Base-by-base conservation (phyloP, 2,113 vertebrate species). In the Onychorhynchus coronatus region DNA sequence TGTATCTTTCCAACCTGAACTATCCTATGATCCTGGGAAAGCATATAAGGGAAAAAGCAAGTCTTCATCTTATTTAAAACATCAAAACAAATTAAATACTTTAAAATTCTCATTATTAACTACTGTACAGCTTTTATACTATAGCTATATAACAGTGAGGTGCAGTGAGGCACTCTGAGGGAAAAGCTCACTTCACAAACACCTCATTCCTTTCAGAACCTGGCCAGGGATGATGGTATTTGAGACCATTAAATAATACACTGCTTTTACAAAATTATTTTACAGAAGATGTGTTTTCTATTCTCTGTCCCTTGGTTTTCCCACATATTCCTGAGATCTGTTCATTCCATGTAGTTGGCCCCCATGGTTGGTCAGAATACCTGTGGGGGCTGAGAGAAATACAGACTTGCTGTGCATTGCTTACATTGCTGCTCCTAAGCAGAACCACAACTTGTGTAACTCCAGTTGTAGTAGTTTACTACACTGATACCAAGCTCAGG, bases 1-100 rank as follows among this genome's bases (percentile, higher is more conserved):
- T 68, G 73, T 87, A 58, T 93, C 76, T 87, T 96, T 93, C 93
- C 76, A 91, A 81, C 65, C 55, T 85, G 74, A 91, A 62, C 35
- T 52, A 46, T 87, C 46, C 18, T 85, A 53, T 10, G 23, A 50
- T 31, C 23, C 53, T 55, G 17, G 49, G 73, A 91, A 85, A 90
- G 44, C 19, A 76, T 30, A 39, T 4, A 55, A 75, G 8, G 23
- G 37, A 78, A 78, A 74, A 86, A 66, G 1, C 17, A 53, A 75
- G 2, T 53, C 68, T 92, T 76, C 8, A 46, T 19, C 46, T 67
- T n/a, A 50, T 80, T 76, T 72, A 62, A 65, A 92, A 68, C 11
- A 70, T 12, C 11, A 73, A 66, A 82, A 17, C 23, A 30, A 93
- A 74, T 21, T 1, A 73, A 83, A 67, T 30, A 2, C 59, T 81